phyloP scores from a whole-genome alignment of 2,797 vertebrate species.

The Eremophila alpestris region DNA sequence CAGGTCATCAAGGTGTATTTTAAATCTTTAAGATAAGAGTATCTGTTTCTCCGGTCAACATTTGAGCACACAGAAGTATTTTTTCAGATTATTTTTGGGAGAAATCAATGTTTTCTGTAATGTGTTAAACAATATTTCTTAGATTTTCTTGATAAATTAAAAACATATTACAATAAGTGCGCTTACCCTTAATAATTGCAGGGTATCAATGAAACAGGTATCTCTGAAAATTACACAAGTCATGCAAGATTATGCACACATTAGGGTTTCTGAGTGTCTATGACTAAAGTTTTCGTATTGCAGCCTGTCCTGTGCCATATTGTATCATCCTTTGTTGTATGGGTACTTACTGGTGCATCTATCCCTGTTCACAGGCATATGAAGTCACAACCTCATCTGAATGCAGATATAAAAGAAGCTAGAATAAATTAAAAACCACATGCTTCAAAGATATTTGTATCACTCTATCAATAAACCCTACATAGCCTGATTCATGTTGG shows the following conservation, averaged over 20 bases:
- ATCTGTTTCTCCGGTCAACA: not conserved
- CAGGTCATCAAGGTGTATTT: slow-evolving; percentile 4
- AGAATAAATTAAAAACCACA: not conserved
- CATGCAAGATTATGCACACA: not conserved
- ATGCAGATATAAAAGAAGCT: not conserved
- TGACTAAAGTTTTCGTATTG: not conserved
- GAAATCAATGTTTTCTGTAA: not conserved
- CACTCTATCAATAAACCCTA: not conserved
- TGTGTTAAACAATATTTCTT: not conserved
- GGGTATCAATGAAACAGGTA: not conserved
- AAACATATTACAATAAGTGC: not conserved
- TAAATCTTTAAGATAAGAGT: not conserved
- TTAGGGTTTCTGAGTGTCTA: not conserved
- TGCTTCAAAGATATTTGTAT: not conserved
- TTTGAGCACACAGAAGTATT: not conserved
- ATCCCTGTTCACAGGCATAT: no score
- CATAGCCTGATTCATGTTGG: no score
- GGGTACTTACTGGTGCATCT: not conserved
- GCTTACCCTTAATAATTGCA: not conserved
- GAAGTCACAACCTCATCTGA: not conserved
- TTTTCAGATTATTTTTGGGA: not conserved
- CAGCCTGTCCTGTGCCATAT: not conserved
- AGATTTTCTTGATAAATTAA: not conserved
- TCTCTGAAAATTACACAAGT: not conserved
- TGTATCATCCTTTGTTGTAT: not conserved